Evolutionary conservation across 2,113 vertebrate genomes (phyloP).

Genomic region (Psephotus haematonotus): DNA sequence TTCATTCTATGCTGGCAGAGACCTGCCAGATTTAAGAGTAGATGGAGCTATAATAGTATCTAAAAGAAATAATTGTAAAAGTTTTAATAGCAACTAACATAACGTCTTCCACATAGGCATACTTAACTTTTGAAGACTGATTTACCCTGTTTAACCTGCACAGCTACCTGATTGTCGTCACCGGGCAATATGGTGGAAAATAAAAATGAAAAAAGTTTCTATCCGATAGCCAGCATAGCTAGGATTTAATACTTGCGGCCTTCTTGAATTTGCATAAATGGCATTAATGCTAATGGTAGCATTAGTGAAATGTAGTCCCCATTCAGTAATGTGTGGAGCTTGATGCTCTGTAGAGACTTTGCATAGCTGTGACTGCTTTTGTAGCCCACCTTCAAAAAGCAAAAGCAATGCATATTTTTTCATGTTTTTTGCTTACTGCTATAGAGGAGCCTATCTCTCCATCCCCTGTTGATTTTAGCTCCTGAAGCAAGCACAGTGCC

Average conservation of each 20-base stretch:
- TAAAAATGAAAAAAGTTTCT: neutral
- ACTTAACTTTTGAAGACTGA: neutral
- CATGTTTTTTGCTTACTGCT: neutral
- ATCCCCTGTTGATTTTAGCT: neutral
- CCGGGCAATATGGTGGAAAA: neutral
- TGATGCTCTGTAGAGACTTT: neutral
- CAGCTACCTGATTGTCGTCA: neutral
- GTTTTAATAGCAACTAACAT: neutral
- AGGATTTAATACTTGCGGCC: neutral
- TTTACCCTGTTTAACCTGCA: neutral
- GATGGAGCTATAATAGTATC: neutral
- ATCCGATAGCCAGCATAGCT: neutral
- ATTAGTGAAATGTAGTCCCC: neutral
- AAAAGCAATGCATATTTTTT: neutral
- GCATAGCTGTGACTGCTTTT: neutral
- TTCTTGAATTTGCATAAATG: neutral
- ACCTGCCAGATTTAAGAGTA: neutral
- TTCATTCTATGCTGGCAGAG: neutral
- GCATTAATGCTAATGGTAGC: neutral
- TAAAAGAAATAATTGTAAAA: neutral
- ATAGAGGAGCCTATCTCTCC: neutral
- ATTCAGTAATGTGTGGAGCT: neutral
- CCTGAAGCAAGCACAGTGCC: neutral
- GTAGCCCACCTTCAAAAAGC: neutral
- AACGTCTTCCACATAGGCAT: neutral